phyloP scores from a whole-genome alignment of 2,113 vertebrate genomes.

The Prionailurus bengalensis region DNA sequence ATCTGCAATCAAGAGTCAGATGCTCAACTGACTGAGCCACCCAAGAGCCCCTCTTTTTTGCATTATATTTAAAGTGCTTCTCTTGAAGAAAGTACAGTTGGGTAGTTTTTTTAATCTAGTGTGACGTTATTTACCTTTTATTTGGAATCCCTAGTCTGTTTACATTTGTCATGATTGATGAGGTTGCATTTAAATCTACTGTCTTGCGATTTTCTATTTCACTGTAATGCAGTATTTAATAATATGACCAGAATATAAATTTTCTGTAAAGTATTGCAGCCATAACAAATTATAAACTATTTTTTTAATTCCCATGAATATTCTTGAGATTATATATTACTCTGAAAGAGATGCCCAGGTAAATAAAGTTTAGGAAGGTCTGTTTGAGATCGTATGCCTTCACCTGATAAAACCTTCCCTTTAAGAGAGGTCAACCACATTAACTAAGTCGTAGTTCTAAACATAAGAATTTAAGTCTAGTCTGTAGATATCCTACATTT shows the following conservation, averaged over 20 bases:
- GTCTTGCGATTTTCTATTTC: not conserved
- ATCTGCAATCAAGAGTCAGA: too few species aligned
- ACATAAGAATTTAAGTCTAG: not conserved
- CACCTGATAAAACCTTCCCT: too few species aligned
- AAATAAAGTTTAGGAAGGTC: not conserved
- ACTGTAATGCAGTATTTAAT: not conserved
- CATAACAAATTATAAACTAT: not conserved
- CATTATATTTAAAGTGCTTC: not conserved
- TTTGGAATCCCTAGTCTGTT: not conserved
- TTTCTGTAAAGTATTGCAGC: not conserved
- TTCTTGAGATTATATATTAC: not conserved
- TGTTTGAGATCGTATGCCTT: not conserved
- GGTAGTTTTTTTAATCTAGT: not conserved
- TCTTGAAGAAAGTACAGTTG: not conserved
- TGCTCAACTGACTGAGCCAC: too few species aligned
- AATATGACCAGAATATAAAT: not conserved
- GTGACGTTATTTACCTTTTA: not conserved
- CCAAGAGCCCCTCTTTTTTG: not conserved
- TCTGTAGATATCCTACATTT: not conserved
- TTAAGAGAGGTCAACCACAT: not conserved
- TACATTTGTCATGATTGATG: not conserved
- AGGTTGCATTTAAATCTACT: not conserved
- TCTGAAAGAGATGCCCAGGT: not conserved
- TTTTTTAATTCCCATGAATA: not conserved
- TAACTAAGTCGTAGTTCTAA: not conserved